Evolutionary conservation across 2,797 vertebrate genomes (phyloP).

Genomic region (Brachyalestes nurse): DNA sequence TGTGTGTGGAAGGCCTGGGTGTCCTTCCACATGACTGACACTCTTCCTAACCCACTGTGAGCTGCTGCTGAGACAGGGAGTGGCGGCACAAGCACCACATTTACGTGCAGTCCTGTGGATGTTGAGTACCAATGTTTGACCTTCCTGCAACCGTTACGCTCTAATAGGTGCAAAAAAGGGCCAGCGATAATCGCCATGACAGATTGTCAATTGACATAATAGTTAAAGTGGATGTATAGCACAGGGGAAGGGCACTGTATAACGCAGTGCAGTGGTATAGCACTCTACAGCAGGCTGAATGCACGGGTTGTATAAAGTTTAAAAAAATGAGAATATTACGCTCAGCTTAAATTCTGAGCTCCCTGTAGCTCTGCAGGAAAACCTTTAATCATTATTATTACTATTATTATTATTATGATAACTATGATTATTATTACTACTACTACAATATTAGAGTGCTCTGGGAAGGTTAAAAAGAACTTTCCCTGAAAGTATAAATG

Average conservation of each 20-base stretch:
- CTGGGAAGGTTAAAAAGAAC: too few relatives aligned
- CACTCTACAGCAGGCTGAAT: neutral
- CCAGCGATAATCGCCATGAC: conserved; percentile 5
- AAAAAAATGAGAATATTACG: neutral
- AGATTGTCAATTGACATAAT: conserved; percentile 6
- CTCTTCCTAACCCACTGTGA: conserved; percentile 26
- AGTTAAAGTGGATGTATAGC: neutral
- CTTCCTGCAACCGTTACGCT: neutral
- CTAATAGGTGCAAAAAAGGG: neutral
- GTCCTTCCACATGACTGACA: conserved; percentile 38
- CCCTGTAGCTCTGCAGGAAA: too few relatives aligned
- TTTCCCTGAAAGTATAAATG: too few relatives aligned
- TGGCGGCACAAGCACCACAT: neutral
- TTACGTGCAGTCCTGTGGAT: conserved; percentile 6
- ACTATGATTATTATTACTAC: too few relatives aligned
- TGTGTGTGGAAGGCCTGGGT: conserved; percentile 32
- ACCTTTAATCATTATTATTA: too few relatives aligned
- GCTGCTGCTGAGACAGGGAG: conserved; percentile 7
- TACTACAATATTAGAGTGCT: too few relatives aligned
- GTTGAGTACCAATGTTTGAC: conserved; percentile 7
- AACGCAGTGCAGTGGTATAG: neutral
- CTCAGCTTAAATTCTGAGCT: too few relatives aligned
- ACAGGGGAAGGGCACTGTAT: neutral
- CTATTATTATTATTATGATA: too few relatives aligned
- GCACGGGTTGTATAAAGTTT: neutral